Evolutionary conservation across 2,113 vertebrate genomes (phyloP).

Genomic region (Neopipo cinnamomea): DNA sequence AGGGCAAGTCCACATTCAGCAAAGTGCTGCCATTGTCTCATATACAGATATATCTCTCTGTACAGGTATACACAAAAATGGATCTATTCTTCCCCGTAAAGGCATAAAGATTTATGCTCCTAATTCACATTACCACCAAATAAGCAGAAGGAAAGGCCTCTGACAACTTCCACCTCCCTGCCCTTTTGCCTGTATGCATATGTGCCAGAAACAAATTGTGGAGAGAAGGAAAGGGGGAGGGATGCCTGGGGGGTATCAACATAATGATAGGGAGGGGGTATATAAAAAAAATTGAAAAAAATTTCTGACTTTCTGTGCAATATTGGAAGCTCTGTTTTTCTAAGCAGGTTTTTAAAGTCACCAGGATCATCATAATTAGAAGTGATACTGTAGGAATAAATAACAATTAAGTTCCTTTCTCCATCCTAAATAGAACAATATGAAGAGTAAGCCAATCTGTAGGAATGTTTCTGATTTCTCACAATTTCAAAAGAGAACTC

Average conservation of each 20-base stretch:
- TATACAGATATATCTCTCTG: slow-evolving; percentile 71
- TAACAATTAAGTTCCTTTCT: slow-evolving; percentile 26
- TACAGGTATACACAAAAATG: slow-evolving; percentile 75
- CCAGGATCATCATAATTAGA: slow-evolving; percentile 25
- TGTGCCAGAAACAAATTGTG: slow-evolving; percentile 61
- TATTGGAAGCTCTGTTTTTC: slow-evolving; percentile 35
- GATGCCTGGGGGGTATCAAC: slow-evolving; percentile 12
- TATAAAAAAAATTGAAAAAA: not conserved
- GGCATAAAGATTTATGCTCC: slow-evolving; percentile 63
- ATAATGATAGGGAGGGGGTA: not conserved
- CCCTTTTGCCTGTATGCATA: slow-evolving; percentile 59
- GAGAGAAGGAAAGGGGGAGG: not conserved
- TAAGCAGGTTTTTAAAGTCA: slow-evolving; percentile 51
- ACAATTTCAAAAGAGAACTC: slow-evolving; percentile 10
- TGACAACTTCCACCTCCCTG: slow-evolving; percentile 57
- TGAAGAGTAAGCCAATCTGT: slow-evolving; percentile 24
- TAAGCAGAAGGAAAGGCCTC: slow-evolving; percentile 72
- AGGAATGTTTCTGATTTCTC: slow-evolving; percentile 30
- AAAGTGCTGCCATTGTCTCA: slow-evolving; percentile 73
- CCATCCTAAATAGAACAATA: slow-evolving; percentile 19
- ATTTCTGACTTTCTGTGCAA: not conserved
- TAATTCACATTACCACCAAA: slow-evolving; percentile 62
- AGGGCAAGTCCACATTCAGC: slow-evolving; percentile 76
- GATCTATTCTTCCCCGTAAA: slow-evolving; percentile 52
- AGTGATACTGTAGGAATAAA: slow-evolving; percentile 27